Conservation (phyloP, 1,140 invertebrate species). For the Brachystomella parvula region DNA sequence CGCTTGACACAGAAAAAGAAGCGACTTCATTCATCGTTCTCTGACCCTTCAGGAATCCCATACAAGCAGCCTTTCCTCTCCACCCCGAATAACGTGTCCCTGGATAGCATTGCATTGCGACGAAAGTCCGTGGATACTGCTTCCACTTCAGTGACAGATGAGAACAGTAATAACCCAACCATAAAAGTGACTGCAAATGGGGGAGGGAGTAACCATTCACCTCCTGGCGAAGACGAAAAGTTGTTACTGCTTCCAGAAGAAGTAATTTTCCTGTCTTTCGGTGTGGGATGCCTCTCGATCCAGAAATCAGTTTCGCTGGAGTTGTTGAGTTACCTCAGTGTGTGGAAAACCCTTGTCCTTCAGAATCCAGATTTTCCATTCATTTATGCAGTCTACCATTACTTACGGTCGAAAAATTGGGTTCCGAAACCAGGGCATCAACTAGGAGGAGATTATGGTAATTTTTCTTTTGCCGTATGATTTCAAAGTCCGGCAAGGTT, state of each 20-base stretch:
- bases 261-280: constrained; percentile 36
- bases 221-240: constrained; percentile 22
- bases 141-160: neutral
- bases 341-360: constrained; percentile 27
- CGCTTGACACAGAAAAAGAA: too few relatives aligned
- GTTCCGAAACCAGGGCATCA: constrained; percentile 30
- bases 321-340: constrained; percentile 7
- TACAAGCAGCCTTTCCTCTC: neutral
- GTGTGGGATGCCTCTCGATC: constrained; percentile 31
- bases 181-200: neutral
- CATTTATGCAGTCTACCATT: constrained; percentile 34
- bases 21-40: neutral
- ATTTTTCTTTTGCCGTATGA: neutral
- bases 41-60: neutral
- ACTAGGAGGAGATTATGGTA: constrained; percentile 31
- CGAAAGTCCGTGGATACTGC: neutral
- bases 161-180: neutral
- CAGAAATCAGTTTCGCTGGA: constrained; percentile 11
- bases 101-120: neutral
- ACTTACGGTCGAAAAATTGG: constrained; percentile 36
- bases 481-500: too few relatives aligned
- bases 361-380: constrained; percentile 30
- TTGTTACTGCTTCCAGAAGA: constrained; percentile 34
- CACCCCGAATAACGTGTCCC: neutral
- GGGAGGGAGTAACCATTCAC: neutral